phyloP scores from a whole-genome alignment of 2,113 vertebrate species.

The Anarhynchus alexandrinus region DNA sequence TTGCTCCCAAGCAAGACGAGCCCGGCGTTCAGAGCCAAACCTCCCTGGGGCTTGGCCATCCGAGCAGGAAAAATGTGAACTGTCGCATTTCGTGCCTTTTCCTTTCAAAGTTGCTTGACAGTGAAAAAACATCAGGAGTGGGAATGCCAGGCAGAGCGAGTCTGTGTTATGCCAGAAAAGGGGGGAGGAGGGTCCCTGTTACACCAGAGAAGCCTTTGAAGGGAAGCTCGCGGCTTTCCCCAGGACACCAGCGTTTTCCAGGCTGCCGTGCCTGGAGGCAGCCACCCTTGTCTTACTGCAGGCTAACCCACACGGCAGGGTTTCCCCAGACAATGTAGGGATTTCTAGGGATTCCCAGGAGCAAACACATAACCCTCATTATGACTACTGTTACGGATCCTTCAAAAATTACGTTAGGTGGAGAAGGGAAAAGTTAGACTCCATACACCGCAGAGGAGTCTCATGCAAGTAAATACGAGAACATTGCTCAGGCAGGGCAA shows the following conservation, averaged over 20 bases:
- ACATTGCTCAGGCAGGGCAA: neutral
- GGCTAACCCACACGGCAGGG: neutral
- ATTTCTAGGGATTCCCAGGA: neutral
- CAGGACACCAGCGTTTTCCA: neutral
- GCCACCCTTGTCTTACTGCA: neutral
- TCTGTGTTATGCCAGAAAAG: neutral
- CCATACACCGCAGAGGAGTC: rapidly evolving
- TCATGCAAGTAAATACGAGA: neutral
- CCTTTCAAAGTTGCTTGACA: neutral
- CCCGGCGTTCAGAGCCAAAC: neutral
- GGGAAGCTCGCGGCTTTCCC: neutral
- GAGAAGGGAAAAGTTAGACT: neutral
- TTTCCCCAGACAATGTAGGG: neutral
- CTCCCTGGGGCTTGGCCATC: neutral
- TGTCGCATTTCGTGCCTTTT: neutral
- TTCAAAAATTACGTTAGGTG: neutral
- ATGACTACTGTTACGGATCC: neutral
- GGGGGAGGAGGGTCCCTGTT: neutral
- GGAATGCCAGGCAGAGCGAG: neutral
- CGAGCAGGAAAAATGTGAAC: neutral
- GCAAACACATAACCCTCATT: neutral
- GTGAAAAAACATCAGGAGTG: neutral
- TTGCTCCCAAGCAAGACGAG: conserved; percentile 18
- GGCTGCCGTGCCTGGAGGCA: neutral
- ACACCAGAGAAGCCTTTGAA: neutral